These are phyloP conservation scores for Sparidentex hasta DNA, from an alignment of 2,797 vertebrate species.

Conservation along the genomic window DNA sequence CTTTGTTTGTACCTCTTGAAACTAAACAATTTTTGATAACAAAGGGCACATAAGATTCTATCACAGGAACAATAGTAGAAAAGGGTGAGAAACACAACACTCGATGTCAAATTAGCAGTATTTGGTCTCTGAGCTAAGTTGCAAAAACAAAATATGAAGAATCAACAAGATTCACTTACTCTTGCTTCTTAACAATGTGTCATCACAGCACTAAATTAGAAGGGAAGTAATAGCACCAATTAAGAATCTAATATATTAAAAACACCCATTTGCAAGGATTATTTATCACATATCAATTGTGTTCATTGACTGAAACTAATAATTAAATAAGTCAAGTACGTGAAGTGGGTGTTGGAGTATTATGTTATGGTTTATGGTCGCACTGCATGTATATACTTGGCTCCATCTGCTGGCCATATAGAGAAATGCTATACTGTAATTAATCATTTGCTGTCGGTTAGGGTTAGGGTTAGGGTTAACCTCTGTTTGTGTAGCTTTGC, in stretches of 20 bases:
- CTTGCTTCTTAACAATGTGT: background rate
- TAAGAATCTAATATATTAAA: background rate
- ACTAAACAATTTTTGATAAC: background rate
- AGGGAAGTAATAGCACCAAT: background rate
- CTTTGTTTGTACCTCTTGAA: constrained; percentile 1
- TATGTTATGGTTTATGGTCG: background rate
- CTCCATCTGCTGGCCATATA: constrained; percentile 77
- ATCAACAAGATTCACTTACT: background rate
- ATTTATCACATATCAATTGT: background rate
- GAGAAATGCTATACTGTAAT: constrained; percentile 20
- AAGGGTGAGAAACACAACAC: background rate
- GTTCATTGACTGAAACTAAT: background rate
- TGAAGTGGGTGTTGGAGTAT: background rate
- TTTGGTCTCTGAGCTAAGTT: background rate
- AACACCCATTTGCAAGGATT: background rate
- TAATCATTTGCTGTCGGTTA: constrained; percentile 5
- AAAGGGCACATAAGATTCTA: background rate
- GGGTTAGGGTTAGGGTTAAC: too few species aligned
- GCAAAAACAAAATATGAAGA: background rate
- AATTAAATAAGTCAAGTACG: background rate
- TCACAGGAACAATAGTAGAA: background rate
- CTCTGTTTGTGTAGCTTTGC: constrained; percentile 3
- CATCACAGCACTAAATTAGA: background rate
- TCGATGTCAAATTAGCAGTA: background rate
- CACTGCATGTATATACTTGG: constrained; percentile 48